Conservation (phyloP, 1,140 invertebrate genomes). For the Plectrocnemia conspersa region DNA sequence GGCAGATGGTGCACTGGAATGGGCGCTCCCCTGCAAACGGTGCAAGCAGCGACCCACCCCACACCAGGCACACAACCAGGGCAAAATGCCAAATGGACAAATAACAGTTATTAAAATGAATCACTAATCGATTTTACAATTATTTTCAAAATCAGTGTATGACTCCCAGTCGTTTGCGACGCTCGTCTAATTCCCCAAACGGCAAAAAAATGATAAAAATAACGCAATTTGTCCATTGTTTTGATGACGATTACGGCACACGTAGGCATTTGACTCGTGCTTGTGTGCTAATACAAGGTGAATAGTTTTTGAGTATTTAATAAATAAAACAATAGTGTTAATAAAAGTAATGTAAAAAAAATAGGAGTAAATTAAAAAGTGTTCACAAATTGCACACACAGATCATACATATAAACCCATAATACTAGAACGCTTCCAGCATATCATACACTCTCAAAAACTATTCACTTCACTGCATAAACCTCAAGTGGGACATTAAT, state of each 20-base stretch:
- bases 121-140: too few relatives aligned
- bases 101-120: slow-evolving; percentile 44
- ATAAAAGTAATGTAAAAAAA: not conserved
- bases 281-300: slow-evolving; percentile 51
- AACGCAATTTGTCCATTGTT: too few relatives aligned
- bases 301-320: slow-evolving; percentile 53
- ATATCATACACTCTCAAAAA: slow-evolving; percentile 31
- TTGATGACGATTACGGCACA: too few relatives aligned
- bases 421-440: not conserved
- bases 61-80: slow-evolving; percentile 17
- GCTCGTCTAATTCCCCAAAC: too few relatives aligned
- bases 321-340: not conserved
- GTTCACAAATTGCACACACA: too few relatives aligned
- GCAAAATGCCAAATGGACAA: slow-evolving; percentile 54
- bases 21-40: slow-evolving; percentile 53
- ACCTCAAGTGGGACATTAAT: too few relatives aligned
- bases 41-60: slow-evolving; percentile 22
- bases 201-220: too few relatives aligned
- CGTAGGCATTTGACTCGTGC: slow-evolving; percentile 53
- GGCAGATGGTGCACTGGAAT: slow-evolving; percentile 63
- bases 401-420: slow-evolving; percentile 1
- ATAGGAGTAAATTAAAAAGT: too few relatives aligned
- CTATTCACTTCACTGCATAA: slow-evolving; percentile 33
- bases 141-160: too few relatives aligned
- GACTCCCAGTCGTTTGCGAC: too few relatives aligned